Conservation (phyloP, 2,888 invertebrate species). For the Meliscaeva auricollis region DNA sequence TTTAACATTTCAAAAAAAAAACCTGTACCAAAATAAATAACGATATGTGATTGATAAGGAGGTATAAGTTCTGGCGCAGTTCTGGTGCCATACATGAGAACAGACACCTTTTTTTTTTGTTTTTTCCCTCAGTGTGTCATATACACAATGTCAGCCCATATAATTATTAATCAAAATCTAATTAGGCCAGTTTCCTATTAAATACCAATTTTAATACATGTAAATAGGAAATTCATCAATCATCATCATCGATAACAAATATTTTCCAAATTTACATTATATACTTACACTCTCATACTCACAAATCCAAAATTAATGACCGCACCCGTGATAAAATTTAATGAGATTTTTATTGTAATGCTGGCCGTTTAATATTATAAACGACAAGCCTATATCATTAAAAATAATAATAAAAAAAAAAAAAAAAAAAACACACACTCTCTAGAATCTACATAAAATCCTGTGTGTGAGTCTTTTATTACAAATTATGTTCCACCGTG, state of each 20-base stretch:
- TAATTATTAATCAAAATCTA: conserved; percentile 20
- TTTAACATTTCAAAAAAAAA: no score
- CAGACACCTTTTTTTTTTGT: no score
- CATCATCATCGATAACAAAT: conserved; percentile 15
- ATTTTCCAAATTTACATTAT: background rate
- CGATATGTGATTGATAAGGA: no score
- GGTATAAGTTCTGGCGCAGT: no score
- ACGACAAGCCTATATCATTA: background rate
- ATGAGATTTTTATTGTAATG: conserved; percentile 34
- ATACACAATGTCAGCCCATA: no score
- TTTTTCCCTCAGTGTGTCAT: no score
- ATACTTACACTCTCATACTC: background rate
- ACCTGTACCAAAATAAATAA: no score
- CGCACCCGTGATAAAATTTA: conserved; percentile 31
- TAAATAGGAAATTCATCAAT: conserved; percentile 7
- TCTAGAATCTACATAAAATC: background rate
- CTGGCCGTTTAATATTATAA: background rate
- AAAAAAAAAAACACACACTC: background rate
- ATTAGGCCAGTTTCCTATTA: background rate
- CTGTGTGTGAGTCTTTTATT: background rate
- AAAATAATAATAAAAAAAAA: background rate
- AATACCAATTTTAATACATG: background rate
- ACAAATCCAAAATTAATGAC: conserved; percentile 3
- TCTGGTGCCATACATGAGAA: no score
- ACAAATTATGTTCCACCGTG: background rate